phyloP scores from a whole-genome alignment of 2,113 vertebrate species.

The Peromyscus californicus region DNA sequence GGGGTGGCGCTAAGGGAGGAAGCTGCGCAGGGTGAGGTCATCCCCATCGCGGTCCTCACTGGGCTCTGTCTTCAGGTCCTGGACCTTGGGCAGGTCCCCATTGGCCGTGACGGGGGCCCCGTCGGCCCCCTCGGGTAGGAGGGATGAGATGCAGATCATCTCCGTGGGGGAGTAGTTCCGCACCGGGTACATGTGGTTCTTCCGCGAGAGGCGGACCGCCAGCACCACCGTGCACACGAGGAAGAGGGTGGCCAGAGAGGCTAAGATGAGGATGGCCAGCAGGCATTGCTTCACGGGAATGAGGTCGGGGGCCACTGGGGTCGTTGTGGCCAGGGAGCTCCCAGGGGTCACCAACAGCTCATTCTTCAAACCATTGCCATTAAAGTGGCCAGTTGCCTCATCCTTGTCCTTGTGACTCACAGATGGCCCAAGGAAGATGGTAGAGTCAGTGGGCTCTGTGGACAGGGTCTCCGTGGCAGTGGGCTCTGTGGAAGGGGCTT shows the following conservation, averaged over 20 bases:
- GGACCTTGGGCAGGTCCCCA: constrained; percentile 29
- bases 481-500: neutral
- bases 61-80: constrained; percentile 72
- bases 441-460: neutral
- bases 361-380: neutral
- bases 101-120: neutral
- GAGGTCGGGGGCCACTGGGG: fast-evolving
- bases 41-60: constrained; percentile 86
- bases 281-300: constrained; percentile 87
- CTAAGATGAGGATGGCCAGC: constrained; percentile 90
- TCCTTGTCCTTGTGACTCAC: neutral
- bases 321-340: neutral
- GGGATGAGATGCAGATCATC: constrained; percentile 94
- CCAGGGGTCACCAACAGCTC: fast-evolving
- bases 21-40: constrained; percentile 94
- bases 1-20: constrained; percentile 87
- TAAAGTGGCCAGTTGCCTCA: fast-evolving
- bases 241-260: constrained; percentile 89
- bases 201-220: constrained; percentile 88
- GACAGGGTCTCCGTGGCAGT: fast-evolving
- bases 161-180: constrained; percentile 86
- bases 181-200: constrained; percentile 74
- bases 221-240: constrained; percentile 90
- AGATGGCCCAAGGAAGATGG: neutral
- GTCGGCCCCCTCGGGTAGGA: constrained; percentile 87